Base-by-base conservation (phyloP, 2,888 invertebrate species). In the Meghimatium bilineatum region DNA sequence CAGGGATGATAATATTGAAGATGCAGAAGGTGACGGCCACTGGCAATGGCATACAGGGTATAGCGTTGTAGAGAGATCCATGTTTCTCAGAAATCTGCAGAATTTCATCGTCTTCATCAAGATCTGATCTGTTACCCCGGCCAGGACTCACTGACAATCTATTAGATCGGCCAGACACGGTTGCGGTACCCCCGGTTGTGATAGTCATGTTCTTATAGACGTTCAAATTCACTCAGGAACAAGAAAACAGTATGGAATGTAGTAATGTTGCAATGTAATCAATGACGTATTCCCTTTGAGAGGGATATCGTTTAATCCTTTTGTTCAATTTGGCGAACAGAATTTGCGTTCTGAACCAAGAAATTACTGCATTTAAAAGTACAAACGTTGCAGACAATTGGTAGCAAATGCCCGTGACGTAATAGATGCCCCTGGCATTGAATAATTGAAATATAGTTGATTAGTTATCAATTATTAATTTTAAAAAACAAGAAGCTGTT, bases 51-150 rank as follows among this genome's bases (percentile, higher is more conserved):
- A 95, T 94, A 66, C 92, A 90, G 0, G 95, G 95, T 71, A 94
- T 94, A n/a, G 94, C 93, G 80, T 92, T 92, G 86, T 94, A 92
- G 85, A 93, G 90, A 49, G 93, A 91, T 96, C 97, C 94, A 96
- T 96, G 92, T 96, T 92, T 93, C 84, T 93, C 92, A 20, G 89
- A 88, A 26, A 92, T 87, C 87, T 92, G 91, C 12, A 92, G 86
- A 44, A 92, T 88, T 49, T 91, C 90, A 12, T 88, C 86, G 44
- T 87, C 88, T 69, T 91, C 90, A 36, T 91, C 44, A 81, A 87
- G 67, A 89, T 90, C 85, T 88, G 89, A 49, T 89, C 49, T 77
- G 32, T 71, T 82, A 36, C 32, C 60, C 1, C 36, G 74, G 49
- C 23, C 83, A 63, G 38, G 60, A 56, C 66, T 36, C 34, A 63